These are phyloP conservation scores for Saccostrea glomerata DNA, from an alignment of 1,140 invertebrate species.

Conservation along the genomic window DNA sequence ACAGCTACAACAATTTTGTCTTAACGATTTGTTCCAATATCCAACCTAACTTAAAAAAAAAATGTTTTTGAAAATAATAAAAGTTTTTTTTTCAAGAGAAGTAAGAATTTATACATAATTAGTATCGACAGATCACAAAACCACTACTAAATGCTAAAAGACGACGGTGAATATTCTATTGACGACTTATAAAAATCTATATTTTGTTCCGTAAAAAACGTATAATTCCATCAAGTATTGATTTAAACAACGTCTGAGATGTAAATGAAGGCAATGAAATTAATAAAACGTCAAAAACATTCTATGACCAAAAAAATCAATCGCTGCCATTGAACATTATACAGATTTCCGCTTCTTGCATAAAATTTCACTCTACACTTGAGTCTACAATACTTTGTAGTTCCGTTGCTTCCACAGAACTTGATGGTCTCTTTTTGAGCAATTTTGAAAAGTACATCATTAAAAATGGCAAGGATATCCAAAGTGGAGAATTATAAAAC, in stretches of 20 bases:
- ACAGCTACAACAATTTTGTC: too few relatives aligned
- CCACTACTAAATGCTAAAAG: too few relatives aligned
- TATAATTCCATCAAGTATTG: not conserved
- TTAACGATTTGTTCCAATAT: too few relatives aligned
- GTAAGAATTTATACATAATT: too few relatives aligned
- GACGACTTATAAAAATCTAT: too few relatives aligned
- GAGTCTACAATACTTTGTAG: conserved; percentile 5
- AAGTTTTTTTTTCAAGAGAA: too few relatives aligned
- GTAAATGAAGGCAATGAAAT: not conserved
- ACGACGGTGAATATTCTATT: too few relatives aligned
- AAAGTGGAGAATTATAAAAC: conserved; percentile 12
- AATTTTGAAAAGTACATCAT: not conserved
- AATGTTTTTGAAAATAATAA: too few relatives aligned
- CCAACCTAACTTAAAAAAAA: too few relatives aligned
- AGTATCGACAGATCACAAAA: too few relatives aligned
- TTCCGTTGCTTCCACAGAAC: not conserved
- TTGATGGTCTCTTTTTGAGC: not conserved
- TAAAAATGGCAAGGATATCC: not conserved
- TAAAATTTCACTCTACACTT: not conserved
- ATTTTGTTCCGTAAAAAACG: too few relatives aligned
- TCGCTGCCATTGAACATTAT: not conserved
- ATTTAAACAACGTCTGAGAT: not conserved
- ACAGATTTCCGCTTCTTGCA: not conserved
- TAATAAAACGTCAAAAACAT: not conserved
- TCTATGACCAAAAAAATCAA: not conserved